These are phyloP conservation scores for Dendrocopos noguchii DNA, from an alignment of 2,113 vertebrate species.

Conservation along the genomic window DNA sequence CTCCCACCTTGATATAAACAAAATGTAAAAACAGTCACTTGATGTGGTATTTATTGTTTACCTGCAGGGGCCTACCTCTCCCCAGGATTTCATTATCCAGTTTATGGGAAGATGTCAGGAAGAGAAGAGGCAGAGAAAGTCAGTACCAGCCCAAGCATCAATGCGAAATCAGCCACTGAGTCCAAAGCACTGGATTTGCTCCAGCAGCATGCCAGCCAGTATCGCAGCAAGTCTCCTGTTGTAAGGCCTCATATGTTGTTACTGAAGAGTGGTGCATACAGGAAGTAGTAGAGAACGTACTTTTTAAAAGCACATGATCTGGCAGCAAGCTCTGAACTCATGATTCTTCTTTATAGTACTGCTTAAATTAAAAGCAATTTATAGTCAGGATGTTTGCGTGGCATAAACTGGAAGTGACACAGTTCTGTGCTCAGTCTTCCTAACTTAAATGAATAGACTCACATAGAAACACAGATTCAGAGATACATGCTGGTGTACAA, in stretches of 20 bases:
- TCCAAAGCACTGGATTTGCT: slow-evolving; percentile 92
- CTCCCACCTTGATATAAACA: slow-evolving; percentile 20
- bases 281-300: neutral
- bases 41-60: slow-evolving; percentile 70
- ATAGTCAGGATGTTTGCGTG: neutral
- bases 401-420: neutral
- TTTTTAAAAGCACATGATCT: neutral
- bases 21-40: slow-evolving; percentile 46
- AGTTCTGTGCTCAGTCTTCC: neutral
- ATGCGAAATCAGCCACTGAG: slow-evolving; percentile 85
- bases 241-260: slow-evolving; percentile 78
- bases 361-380: neutral
- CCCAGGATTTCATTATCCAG: slow-evolving; percentile 96
- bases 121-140: slow-evolving; percentile 93
- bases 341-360: neutral
- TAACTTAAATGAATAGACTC: neutral
- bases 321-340: slow-evolving; percentile 19
- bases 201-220: slow-evolving; percentile 92
- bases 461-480: neutral
- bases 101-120: slow-evolving; percentile 97
- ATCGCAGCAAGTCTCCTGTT: slow-evolving; percentile 92
- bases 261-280: neutral
- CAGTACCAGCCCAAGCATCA: slow-evolving; percentile 84
- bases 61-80: slow-evolving; percentile 83
- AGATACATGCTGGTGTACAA: neutral